phyloP scores from a whole-genome alignment of 2,113 vertebrate species.

The Ibidorhyncha struthersii region DNA sequence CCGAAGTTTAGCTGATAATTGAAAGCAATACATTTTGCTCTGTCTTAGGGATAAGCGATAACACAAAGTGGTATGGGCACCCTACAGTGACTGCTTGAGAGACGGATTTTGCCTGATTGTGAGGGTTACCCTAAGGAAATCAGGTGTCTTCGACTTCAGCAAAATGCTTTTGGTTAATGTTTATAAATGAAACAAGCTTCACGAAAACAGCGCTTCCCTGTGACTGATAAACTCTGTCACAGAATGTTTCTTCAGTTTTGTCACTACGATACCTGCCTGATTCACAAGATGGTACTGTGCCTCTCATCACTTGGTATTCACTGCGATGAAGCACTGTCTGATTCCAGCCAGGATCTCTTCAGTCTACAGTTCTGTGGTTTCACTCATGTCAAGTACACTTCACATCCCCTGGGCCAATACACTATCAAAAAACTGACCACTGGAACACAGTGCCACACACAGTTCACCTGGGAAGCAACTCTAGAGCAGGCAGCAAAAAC shows the following conservation, averaged over 20 bases:
- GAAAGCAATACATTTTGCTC: neutral
- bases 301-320: neutral
- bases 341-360: neutral
- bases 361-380: neutral
- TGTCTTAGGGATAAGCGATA: neutral
- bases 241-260: neutral
- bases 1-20: neutral
- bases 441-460: neutral
- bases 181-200: neutral
- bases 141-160: neutral
- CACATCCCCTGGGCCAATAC: fast-evolving
- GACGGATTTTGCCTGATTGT: neutral
- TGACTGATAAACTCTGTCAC: neutral
- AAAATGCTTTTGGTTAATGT: neutral
- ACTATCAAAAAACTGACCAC: neutral
- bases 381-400: neutral
- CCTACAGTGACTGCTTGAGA: neutral
- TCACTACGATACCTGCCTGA: neutral
- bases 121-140: neutral
- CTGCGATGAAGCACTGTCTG: neutral
- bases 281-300: neutral
- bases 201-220: neutral
- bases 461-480: neutral
- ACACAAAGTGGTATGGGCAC: neutral
- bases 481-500: neutral